A percentile compares a stretch with the other conserved stretches of the same genome.
Conservation (phyloP, 2,113 vertebrate species). For the Cephalophus harveyi region DNA sequence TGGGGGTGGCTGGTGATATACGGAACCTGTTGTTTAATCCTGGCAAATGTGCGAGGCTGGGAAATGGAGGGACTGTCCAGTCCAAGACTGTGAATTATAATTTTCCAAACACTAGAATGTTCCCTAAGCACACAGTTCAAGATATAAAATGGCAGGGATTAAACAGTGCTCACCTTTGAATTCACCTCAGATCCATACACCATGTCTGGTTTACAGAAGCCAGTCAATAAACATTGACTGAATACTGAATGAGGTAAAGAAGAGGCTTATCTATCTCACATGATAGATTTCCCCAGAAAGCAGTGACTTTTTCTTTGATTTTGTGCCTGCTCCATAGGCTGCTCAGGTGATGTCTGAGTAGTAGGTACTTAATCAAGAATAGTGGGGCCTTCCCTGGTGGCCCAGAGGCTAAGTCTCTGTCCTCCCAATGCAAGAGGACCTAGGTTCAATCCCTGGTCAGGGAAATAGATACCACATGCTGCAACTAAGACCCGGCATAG, state of each 20-base stretch:
- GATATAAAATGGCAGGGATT: not conserved
- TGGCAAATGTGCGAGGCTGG: not conserved
- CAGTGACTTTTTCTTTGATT: not conserved
- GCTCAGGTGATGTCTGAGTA: not conserved
- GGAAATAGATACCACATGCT: not conserved
- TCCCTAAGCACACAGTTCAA: not conserved
- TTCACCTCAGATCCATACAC: not conserved
- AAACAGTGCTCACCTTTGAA: not conserved
- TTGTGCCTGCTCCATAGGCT: not conserved
- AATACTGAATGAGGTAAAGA: not conserved
- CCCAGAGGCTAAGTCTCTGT: not conserved
- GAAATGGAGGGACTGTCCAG: not conserved
- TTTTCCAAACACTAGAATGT: not conserved
- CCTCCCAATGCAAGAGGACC: not conserved
- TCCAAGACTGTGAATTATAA: not conserved
- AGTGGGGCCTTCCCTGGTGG: not conserved
- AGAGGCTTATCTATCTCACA: not conserved
- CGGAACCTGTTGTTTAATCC: not conserved
- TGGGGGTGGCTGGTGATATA: not conserved
- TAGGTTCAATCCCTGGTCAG: not conserved
- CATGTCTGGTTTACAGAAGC: not conserved
- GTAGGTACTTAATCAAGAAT: not conserved
- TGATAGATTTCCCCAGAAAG: not conserved
- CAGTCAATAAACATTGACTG: not conserved
- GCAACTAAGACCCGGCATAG: fast-evolving